A percentile compares a stretch with the other conserved stretches of the same genome.
These are phyloP conservation scores for Sarcoramphus papa DNA, from an alignment of 2,797 vertebrate genomes.

Conservation along the genomic window DNA sequence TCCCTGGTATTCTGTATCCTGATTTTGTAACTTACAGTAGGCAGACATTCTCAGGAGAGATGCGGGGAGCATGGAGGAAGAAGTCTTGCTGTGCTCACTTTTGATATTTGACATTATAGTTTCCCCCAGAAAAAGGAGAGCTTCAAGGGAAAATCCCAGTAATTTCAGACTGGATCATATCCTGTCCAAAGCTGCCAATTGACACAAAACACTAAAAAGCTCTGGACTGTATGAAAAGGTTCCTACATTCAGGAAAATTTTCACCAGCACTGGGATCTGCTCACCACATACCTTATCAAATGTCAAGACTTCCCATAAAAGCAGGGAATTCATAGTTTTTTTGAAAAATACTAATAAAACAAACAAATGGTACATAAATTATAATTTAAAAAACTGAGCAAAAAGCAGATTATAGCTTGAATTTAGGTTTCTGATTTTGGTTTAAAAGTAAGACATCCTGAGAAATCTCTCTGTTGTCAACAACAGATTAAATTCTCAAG, in stretches of 20 bases:
- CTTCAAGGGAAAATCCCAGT: neutral
- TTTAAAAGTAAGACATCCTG: neutral
- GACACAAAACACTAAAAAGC: neutral
- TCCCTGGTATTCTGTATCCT: neutral
- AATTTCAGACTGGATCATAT: neutral
- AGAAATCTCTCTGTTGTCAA: neutral
- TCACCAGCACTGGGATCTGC: neutral
- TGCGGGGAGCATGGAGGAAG: neutral
- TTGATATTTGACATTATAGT: neutral
- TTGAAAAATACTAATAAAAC: neutral
- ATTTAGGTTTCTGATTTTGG: neutral
- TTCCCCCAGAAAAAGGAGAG: neutral
- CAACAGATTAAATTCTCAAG: neutral
- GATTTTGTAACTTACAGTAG: neutral
- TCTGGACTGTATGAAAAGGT: neutral
- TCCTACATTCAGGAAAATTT: neutral
- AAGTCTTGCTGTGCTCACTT: neutral
- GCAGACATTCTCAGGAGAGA: neutral
- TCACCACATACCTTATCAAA: neutral
- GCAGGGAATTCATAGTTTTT: neutral
- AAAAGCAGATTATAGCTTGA: neutral
- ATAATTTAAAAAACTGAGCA: neutral
- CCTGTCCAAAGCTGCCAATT: neutral
- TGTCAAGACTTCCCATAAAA: neutral
- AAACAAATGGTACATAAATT: neutral